phyloP scores from a whole-genome alignment of 2,113 vertebrate genomes.

The Pontoporia blainvillei region DNA sequence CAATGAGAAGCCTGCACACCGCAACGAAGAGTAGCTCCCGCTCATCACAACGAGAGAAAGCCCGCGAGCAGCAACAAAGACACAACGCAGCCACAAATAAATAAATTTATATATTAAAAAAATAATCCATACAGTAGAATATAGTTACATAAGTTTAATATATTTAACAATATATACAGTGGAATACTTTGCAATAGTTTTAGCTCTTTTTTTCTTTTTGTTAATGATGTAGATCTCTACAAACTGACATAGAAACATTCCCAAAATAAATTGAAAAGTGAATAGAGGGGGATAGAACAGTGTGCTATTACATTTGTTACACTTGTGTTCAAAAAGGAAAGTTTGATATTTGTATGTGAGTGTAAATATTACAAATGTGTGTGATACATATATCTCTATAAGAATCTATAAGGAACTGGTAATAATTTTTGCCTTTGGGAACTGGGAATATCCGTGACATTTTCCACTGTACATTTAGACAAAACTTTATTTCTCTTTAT shows the following conservation, averaged over 20 bases:
- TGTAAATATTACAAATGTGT: not conserved
- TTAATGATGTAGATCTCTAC: not conserved
- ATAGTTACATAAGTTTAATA: not conserved
- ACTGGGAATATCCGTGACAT: not conserved
- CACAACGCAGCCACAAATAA: too few species aligned
- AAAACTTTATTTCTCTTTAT: not conserved
- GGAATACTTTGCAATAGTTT: not conserved
- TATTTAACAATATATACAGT: not conserved
- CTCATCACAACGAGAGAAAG: too few species aligned
- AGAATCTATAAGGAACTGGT: not conserved
- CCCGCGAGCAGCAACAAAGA: too few species aligned
- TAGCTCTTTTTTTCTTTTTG: not conserved
- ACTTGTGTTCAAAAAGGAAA: not conserved
- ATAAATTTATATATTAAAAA: too few species aligned
- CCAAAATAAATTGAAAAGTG: slow-evolving; percentile 11
- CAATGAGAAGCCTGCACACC: too few species aligned
- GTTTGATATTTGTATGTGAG: not conserved
- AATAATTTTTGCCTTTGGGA: not conserved
- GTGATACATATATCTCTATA: not conserved
- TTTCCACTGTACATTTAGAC: not conserved
- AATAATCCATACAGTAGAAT: not conserved
- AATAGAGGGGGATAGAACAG: not conserved
- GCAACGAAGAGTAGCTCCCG: too few species aligned
- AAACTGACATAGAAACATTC: not conserved
- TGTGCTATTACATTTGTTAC: not conserved